Percentiles rank a stretch among this genome's conserved stretches.
Evolutionary conservation across 2,888 invertebrate species (phyloP).

Genomic region (Aricia artaxerxes): DNA sequence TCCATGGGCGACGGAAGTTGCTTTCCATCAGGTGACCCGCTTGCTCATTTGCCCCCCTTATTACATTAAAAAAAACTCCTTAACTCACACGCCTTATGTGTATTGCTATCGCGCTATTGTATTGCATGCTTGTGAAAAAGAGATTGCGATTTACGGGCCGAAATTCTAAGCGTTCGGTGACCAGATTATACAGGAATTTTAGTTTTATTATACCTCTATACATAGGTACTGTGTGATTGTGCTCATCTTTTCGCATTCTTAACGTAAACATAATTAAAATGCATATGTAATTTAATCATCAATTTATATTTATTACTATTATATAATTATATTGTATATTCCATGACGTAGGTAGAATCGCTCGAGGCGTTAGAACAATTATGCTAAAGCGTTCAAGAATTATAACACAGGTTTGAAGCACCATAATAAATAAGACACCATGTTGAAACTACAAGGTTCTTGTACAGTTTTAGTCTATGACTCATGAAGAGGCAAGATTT

Average conservation of each 20-base stretch:
- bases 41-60: too few relatives aligned
- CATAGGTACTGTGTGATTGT: background rate
- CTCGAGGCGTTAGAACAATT: conserved; percentile 2
- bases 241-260: background rate
- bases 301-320: background rate
- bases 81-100: too few relatives aligned
- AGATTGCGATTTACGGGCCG: too few relatives aligned
- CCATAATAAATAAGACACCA: background rate
- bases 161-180: background rate
- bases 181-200: background rate
- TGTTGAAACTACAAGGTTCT: background rate
- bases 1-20: too few relatives aligned
- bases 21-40: too few relatives aligned
- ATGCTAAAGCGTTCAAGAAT: background rate
- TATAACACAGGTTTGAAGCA: background rate
- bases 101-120: too few relatives aligned
- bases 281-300: background rate
- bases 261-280: background rate
- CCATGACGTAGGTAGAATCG: conserved; percentile 8
- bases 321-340: background rate
- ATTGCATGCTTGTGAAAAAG: too few relatives aligned
- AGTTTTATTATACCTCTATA: too few relatives aligned
- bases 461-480: background rate
- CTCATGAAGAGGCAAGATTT: background rate
- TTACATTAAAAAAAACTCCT: too few relatives aligned